Conservation (phyloP, 2,888 invertebrate species). For the Mythimna albipuncta region DNA sequence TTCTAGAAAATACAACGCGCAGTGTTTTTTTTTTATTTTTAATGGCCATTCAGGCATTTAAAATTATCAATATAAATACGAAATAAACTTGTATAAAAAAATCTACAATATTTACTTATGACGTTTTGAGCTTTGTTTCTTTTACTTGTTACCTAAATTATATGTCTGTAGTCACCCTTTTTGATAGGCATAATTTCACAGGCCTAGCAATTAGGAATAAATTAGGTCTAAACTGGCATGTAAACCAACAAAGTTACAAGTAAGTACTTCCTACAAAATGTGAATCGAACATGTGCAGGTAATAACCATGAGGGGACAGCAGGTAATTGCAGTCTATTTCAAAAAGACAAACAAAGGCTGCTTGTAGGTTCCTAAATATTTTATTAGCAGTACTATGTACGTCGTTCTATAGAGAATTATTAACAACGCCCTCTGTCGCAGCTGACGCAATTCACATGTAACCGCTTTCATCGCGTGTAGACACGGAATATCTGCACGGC, state of each 20-base stretch:
- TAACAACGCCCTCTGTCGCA: conserved; percentile 31
- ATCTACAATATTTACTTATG: too few relatives aligned
- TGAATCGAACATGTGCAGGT: neutral
- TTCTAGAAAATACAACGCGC: too few relatives aligned
- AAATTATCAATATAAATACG: too few relatives aligned
- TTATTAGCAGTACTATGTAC: neutral
- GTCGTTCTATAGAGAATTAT: neutral
- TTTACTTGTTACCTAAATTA: neutral
- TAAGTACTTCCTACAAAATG: neutral
- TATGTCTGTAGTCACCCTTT: neutral
- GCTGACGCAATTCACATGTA: neutral
- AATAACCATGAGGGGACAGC: neutral
- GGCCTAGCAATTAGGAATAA: neutral
- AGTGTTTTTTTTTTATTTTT: too few relatives aligned
- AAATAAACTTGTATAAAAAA: too few relatives aligned
- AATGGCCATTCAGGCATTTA: too few relatives aligned
- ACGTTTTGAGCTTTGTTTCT: too few relatives aligned
- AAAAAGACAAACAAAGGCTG: neutral
- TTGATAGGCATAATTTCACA: neutral
- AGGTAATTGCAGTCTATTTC: neutral
- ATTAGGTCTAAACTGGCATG: neutral
- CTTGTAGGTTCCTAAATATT: conserved; percentile 1
- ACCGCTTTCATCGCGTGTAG: neutral
- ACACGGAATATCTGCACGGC: neutral
- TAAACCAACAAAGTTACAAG: neutral